Evolutionary conservation across 1,140 invertebrate genomes (phyloP), one percentile per base, ranked within the genome.

Genomic region (Solen grandis): DNA sequence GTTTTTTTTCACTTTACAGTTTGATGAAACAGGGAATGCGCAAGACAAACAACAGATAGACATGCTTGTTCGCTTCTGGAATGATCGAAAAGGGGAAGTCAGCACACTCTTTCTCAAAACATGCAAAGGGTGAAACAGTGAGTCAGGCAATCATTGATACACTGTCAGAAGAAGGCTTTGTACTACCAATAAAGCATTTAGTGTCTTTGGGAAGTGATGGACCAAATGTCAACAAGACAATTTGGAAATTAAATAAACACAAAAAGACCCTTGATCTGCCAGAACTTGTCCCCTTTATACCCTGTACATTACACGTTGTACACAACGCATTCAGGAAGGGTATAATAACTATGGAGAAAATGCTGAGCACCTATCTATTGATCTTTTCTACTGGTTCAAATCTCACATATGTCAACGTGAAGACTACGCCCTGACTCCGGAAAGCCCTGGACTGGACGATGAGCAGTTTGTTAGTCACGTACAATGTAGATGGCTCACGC

Each of bases 191-290:
- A 13, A 2, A 60, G 14, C 66, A 69, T 38, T 27, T 69, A 22
- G 46, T 50, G 10, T 10, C 38, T 22, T 22, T 69, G 13, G 36
- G 66, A 25, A 50, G 69, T 74, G 57, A 74, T 62, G 55, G 54
- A 5, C 36, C 33, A 1, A 74, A 74, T 62, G 72, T 74, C 13
- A 74, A 60, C 57, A 74, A 74, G 57, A 16, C 55, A 3, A 74
- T 62, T 25, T 62, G 35, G 35, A 74, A 62, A 62, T 14, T 60
- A 29, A 4, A 74, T 74, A 35, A 62, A 13, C 33, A 60, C 35
- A 5, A 59, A 22, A 62, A 62, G 36, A 22, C 33, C 16, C 13
- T n/a, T 16, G 72, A 57, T 10, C n/a, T 74, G 10, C n/a, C 31
- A 13, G 72, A 33, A 46, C 55, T 74, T 31, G 16, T 29, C n/a